phyloP scores from a whole-genome alignment of 2,797 vertebrate species.

The Emydoidea blandingii region DNA sequence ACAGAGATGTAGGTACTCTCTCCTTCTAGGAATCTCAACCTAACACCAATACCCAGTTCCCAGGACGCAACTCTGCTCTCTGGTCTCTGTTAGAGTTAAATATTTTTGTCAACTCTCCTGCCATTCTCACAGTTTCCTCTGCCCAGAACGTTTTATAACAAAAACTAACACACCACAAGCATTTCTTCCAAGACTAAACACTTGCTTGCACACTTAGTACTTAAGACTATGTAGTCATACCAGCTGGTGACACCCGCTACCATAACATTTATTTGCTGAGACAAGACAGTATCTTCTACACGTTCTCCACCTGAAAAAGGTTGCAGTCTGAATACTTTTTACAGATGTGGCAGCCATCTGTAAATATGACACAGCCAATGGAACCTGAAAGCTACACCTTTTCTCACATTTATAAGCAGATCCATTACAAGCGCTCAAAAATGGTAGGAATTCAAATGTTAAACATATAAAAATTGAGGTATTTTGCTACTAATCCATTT shows the following conservation, averaged over 20 bases:
- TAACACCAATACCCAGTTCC: neutral
- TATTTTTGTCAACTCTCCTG: neutral
- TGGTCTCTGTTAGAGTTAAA: neutral
- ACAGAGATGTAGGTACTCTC: neutral
- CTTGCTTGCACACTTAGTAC: neutral
- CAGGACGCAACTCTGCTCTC: neutral
- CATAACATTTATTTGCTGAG: neutral
- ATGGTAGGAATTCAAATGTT: constrained; percentile 9
- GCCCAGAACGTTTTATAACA: neutral
- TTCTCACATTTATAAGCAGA: neutral
- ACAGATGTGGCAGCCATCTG: rapidly evolving
- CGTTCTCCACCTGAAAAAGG: neutral
- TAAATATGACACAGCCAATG: neutral
- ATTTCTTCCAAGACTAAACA: neutral
- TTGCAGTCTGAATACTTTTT: neutral
- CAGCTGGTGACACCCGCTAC: neutral
- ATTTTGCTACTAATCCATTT: neutral
- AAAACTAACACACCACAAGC: neutral
- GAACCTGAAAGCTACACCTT: neutral
- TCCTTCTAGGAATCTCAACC: neutral
- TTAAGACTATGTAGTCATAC: neutral
- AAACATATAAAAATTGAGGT: neutral
- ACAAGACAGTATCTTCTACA: neutral
- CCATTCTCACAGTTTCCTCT: neutral
- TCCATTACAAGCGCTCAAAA: rapidly evolving